These are phyloP conservation scores for Apis cerana DNA, from an alignment of 1,140 invertebrate genomes.

Conservation along the genomic window DNA sequence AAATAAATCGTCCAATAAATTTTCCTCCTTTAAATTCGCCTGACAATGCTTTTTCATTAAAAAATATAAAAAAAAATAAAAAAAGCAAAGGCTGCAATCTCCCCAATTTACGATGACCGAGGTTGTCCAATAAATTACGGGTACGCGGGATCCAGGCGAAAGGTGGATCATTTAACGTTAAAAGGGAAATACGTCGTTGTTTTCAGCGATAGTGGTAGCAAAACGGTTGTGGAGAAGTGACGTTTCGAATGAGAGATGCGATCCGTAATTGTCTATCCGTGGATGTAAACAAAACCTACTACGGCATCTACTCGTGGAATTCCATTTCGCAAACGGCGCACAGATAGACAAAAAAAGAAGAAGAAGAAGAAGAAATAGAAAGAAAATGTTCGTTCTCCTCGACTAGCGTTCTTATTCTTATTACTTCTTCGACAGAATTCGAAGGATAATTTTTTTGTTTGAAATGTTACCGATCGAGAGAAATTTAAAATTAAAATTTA, in stretches of 20 bases:
- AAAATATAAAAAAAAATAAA: neutral
- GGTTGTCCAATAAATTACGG: constrained; percentile 8
- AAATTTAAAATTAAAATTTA: no score
- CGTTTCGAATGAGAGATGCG: constrained; percentile 11
- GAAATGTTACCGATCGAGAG: no score
- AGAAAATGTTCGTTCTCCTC: no score
- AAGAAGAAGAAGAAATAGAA: no score
- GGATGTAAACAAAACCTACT: constrained; percentile 6
- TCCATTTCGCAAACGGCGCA: neutral
- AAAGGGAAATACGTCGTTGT: neutral
- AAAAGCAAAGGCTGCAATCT: no score
- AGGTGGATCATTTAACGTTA: neutral
- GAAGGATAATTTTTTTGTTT: no score
- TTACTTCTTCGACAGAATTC: no score
- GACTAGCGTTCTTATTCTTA: no score
- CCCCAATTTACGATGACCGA: neutral
- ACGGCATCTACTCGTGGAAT: neutral
- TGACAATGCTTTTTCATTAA: neutral
- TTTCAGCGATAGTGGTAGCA: neutral
- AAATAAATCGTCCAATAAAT: neutral
- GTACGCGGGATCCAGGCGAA: neutral
- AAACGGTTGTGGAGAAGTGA: neutral
- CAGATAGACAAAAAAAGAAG: neutral
- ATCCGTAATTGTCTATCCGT: constrained; percentile 5
- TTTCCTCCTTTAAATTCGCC: neutral